Evolutionary conservation across 2,113 vertebrate species (phyloP).

Genomic region (Lanius collurio): DNA sequence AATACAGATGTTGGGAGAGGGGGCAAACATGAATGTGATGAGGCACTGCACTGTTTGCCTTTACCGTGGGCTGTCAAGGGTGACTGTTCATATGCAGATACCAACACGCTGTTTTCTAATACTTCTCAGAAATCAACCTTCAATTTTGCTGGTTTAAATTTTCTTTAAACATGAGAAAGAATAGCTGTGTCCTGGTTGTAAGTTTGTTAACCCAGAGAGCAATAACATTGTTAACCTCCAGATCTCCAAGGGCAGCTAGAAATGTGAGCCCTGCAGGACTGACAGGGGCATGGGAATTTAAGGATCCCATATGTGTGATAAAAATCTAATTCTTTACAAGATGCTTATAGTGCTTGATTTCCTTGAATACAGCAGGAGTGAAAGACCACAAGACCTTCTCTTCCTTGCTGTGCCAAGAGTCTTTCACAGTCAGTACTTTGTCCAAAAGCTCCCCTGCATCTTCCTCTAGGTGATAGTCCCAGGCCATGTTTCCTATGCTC

Average conservation of each 20-base stretch:
- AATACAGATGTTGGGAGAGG: neutral
- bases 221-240: neutral
- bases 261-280: neutral
- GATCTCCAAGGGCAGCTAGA: neutral
- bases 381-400: neutral
- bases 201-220: neutral
- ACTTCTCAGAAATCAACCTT: neutral
- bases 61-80: neutral
- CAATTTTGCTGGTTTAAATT: neutral
- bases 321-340: neutral
- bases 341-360: neutral
- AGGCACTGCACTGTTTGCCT: neutral
- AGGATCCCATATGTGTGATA: neutral
- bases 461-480: neutral
- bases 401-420: neutral
- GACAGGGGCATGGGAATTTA: neutral
- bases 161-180: neutral
- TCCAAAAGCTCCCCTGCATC: neutral
- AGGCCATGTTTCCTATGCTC: neutral
- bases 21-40: neutral
- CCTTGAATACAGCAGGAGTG: neutral
- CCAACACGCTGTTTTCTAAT: neutral
- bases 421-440: neutral
- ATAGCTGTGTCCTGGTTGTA: neutral
- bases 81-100: fast-evolving